These are phyloP conservation scores for Paguma larvata DNA, from an alignment of 2,797 vertebrate species.

Conservation along the genomic window DNA sequence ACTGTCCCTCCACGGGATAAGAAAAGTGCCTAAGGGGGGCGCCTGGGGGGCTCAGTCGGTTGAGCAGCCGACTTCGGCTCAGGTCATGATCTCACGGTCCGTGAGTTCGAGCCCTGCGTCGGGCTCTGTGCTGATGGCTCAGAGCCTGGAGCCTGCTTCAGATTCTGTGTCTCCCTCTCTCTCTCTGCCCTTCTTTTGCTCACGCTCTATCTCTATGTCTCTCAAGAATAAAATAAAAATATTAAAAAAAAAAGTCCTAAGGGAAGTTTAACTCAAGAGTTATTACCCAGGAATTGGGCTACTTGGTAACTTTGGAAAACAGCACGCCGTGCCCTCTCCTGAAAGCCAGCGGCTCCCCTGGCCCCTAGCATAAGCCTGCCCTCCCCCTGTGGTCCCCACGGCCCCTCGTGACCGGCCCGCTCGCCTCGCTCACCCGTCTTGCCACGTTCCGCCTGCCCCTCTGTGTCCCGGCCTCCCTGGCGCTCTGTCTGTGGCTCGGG, in stretches of 20 bases:
- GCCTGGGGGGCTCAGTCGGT: too few species aligned
- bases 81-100: too few species aligned
- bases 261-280: neutral
- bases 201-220: too few species aligned
- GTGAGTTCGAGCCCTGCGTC: too few species aligned
- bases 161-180: too few species aligned
- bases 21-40: too few species aligned
- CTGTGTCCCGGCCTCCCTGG: neutral
- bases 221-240: too few species aligned
- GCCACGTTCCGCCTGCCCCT: neutral
- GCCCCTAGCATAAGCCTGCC: too few species aligned
- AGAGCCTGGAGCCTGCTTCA: too few species aligned
- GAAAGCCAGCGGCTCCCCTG: neutral
- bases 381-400: fast-evolving
- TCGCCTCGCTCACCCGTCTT: neutral
- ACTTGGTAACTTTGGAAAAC: neutral
- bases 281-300: neutral
- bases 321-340: neutral
- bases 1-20: neutral
- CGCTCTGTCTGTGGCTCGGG: neutral
- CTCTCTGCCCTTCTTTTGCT: too few species aligned
- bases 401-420: fast-evolving
- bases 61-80: too few species aligned
- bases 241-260: neutral
- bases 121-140: too few species aligned